Evolutionary conservation across 2,888 invertebrate genomes (phyloP).

Genomic region (Xylophagus ater): DNA sequence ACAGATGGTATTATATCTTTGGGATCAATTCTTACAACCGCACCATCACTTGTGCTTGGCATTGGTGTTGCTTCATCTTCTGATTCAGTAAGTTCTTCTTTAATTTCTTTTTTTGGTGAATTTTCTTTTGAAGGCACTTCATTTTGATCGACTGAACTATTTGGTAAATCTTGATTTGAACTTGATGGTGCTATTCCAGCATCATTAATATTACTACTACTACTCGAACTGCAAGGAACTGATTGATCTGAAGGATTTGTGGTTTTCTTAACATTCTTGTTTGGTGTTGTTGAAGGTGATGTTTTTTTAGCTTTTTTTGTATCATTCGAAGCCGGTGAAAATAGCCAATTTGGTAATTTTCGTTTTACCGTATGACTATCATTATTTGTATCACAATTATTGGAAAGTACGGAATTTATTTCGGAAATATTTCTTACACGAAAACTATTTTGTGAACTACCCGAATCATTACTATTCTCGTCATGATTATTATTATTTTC

Average conservation of each 20-base stretch:
- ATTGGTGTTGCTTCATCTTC: not conserved
- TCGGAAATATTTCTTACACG: constrained; percentile 5
- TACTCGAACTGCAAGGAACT: not conserved
- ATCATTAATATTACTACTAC: not conserved
- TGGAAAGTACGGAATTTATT: constrained; percentile 6
- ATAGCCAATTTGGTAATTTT: constrained; percentile 2
- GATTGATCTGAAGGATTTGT: too few species aligned
- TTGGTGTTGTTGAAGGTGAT: not conserved
- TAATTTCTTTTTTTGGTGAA: constrained; percentile 4
- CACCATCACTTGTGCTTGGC: not conserved
- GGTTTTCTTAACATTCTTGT: too few species aligned
- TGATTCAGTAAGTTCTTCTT: not conserved
- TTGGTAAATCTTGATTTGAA: too few species aligned
- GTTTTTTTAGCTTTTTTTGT: not conserved
- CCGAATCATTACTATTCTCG: not conserved
- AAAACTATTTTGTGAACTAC: not conserved
- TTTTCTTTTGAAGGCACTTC: too few species aligned
- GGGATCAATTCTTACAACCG: not conserved
- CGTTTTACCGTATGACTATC: constrained; percentile 1
- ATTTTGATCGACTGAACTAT: too few species aligned
- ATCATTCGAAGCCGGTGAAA: not conserved
- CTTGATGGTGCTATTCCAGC: not conserved
- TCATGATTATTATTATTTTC: not conserved
- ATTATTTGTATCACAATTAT: not conserved
- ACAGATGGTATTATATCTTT: constrained; percentile 14